A percentile compares a stretch with the other conserved stretches of the same genome.
These are phyloP conservation scores for Casuarius casuarius DNA, from an alignment of 2,113 vertebrate species.

Conservation along the genomic window DNA sequence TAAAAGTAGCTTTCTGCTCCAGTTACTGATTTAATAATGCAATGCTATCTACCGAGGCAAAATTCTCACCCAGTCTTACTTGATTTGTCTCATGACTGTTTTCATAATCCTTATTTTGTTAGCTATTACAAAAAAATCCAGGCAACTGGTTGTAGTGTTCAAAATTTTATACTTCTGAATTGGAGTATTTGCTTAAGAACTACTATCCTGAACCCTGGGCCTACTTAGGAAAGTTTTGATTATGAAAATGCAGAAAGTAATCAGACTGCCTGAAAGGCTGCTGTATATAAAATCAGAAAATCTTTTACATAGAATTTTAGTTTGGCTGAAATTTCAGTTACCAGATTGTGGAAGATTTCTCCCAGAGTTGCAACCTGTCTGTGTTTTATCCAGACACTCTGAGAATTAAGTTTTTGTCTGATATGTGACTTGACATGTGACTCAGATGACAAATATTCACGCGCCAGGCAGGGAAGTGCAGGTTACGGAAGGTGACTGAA, in stretches of 20 bases:
- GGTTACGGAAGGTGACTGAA: background rate
- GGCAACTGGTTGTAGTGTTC: background rate
- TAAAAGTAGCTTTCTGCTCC: constrained; percentile 59
- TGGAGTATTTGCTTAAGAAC: background rate
- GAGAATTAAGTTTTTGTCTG: background rate
- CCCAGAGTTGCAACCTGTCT: background rate
- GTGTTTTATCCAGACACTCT: background rate
- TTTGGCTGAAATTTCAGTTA: background rate
- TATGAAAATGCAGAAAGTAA: background rate
- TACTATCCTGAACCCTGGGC: background rate
- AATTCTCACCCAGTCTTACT: constrained; percentile 15
- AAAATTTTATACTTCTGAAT: background rate
- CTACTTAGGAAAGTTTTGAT: background rate
- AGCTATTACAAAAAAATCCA: background rate
- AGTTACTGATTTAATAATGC: constrained; percentile 46
- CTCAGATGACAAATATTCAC: rapidly evolving
- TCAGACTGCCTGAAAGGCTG: background rate
- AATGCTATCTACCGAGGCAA: background rate
- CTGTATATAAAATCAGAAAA: background rate
- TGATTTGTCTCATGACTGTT: constrained; percentile 8
- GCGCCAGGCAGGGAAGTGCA: rapidly evolving
- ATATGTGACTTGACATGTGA: background rate
- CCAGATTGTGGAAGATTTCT: background rate
- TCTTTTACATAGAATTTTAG: background rate
- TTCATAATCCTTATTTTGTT: background rate